Base-by-base conservation (phyloP, 2,888 invertebrate genomes). In the Melanophora roralis region DNA sequence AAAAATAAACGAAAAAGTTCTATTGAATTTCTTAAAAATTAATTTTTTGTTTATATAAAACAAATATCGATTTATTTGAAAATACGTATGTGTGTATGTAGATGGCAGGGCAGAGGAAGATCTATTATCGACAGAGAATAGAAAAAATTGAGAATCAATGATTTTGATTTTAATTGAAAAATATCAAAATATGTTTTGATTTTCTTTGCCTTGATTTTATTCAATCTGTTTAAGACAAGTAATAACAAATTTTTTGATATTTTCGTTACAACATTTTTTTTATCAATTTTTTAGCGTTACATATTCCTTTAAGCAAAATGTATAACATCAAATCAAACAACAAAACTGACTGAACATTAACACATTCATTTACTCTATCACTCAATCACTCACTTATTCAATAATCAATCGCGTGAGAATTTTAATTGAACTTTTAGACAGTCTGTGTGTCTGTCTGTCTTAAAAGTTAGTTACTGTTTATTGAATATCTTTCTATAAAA, bases 391-490 rank as follows among this genome's bases (percentile, higher is more conserved):
- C 51, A 60, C 9, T 57, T 27, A 21, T 4, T 59, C 40, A 40
- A 11, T 21, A 16, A 12, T 73, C 38, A 55, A 76, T 76, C 9
- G 55, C 49, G 69, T 64, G 76, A 76, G 69, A 76, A 69, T 69
- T 76, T 27, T 55, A 55, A 27, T 55, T 57, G 57, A 57, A 40
- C 64, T 76, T 64, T 76, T 69, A 68, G 76, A 76, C 76, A 76
- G 16, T 62, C 27, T 55, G 68, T 64, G 69, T 69, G 62, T 57
- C 55, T 55, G 68, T 64, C 76, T 69, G 62, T 57, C 55, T 53
- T 16, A 43, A 7, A 36, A 7, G n/a, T 21, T 16, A 53, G 60
- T 67, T 49, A 16, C n/a, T n/a, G n/a, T n/a, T 55, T 55, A 32
- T 75, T 67, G 38, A 43, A 23, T 43, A 49, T 16, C 59, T 7